Base-by-base conservation (phyloP, 2,888 invertebrate species). In the Phyto melanocephala region DNA sequence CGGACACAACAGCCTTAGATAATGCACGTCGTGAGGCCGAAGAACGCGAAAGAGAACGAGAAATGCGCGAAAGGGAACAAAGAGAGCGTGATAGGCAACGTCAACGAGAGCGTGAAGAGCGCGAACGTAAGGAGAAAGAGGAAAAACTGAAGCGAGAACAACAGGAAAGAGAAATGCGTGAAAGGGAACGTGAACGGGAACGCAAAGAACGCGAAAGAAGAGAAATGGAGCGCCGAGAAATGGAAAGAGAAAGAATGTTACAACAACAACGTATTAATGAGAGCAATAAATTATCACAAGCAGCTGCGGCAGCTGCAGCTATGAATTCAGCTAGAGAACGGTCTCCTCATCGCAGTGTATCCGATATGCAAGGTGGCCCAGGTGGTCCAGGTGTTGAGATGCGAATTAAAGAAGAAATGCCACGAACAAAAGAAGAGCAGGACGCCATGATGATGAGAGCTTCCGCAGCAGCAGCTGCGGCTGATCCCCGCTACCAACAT, bases 271-370 rank as follows among this genome's bases (percentile, higher is more conserved):
- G 93, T 62, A 88, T 93, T 75, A 92, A 92, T 72, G 92, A 91
- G 83, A 92, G 91, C 85, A 90, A 92, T 42, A 92, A 92, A 88
- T 88, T 92, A 83, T 88, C 88, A 28, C 86, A 91, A 33, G 86
- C 86, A 80, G 87, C 92, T 81, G 88, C 90, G 50, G 88, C 92
- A 56, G 88, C 91, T 35, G 88, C 92, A 47, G 88, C 90, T 2
- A 86, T 86, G 33, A 87, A 86, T 78, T 85, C 87, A 0, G 87
- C 91, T 17, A 83, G 95, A 4, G 95, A 95, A 84, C 93, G 96
- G 65, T 96, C 96, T 6, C 96, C 96, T 4, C 91, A 96, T 70
- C 93, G 96, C 33, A 96, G 95, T 89, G 95, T 95, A 7, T 89
- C 90, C 77, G 91, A 89, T 35, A 84, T 87, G 50, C 86, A 91